Base-by-base conservation (phyloP, 2,888 invertebrate species). In the Caenorhabditis parvicauda region DNA sequence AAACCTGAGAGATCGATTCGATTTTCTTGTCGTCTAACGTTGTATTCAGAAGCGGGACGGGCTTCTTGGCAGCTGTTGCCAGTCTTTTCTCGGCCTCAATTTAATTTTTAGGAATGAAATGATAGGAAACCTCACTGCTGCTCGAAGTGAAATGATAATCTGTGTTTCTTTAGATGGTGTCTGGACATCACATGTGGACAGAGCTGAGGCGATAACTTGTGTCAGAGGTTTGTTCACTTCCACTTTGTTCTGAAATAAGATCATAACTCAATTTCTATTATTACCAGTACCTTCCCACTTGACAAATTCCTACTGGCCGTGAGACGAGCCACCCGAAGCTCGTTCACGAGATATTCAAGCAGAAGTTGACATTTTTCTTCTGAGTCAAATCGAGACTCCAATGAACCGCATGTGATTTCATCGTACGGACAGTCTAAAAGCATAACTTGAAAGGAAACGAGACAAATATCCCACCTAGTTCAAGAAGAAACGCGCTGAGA, bases 341-440 rank as follows among this genome's bases (percentile, higher is more conserved):
- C 65, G 0, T 49, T 43, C 7, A 55, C 45, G 4, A 68, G 54
- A 47, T 59, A 67, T 6, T 44, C 55, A 21, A 61, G 49, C 3
- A 71, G 54, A 32, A 54, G 44, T 17, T 52, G 28, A n/a, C 60
- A 49, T 12, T 48, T 42, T 2, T 49, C 22, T 9, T 38, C n/a
- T 21, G 42, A 29, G 7, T 41, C 28, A 52, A 71, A 67, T 1
- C 71, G 46, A 3, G 41, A 28, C 39, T 56, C 56, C 21, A 71
- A 54, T 25, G 57, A 47, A 9, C 71, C 71, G 32, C 67, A 67
- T 19, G 64, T 64, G 12, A 71, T 38, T 2, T 59, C 51, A 38
- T 71, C 68, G 38, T 65, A 58, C 1, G 71, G 68, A 35, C 71
- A 71, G 46, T 67, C 71, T 71, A 50, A 21, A 62, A 44, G 41